A percentile compares a stretch with the other conserved stretches of the same genome.
Conservation (phyloP, 2,888 invertebrate species). For the Scaptomyza caliginosa region DNA sequence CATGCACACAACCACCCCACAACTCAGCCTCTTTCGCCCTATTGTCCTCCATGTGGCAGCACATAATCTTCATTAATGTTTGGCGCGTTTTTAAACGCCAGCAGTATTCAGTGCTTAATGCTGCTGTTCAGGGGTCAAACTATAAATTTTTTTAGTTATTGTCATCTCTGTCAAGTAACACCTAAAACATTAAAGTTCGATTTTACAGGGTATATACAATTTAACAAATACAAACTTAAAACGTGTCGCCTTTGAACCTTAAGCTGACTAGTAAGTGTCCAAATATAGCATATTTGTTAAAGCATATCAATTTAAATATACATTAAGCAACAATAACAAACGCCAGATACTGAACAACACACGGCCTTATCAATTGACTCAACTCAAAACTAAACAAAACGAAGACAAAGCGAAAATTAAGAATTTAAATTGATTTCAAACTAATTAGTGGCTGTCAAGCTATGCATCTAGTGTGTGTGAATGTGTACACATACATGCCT, state of each 20-base stretch:
- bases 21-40: slow-evolving; percentile 1
- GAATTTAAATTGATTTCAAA: slow-evolving; percentile 55
- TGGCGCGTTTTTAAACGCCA: slow-evolving; percentile 29
- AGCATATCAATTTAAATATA: slow-evolving; percentile 25
- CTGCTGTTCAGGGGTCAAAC: no score
- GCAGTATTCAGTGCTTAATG: slow-evolving; percentile 1
- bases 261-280: background rate
- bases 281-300: slow-evolving; percentile 13
- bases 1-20: slow-evolving; percentile 5
- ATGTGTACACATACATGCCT: slow-evolving; percentile 22
- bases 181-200: no score
- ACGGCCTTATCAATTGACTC: slow-evolving; percentile 41
- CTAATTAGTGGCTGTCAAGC: slow-evolving; percentile 51
- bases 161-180: no score
- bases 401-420: slow-evolving; percentile 7
- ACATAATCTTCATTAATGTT: slow-evolving; percentile 20
- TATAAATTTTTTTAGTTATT: background rate
- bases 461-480: slow-evolving; percentile 18
- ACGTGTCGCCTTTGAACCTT: slow-evolving; percentile 2
- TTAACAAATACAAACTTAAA: background rate
- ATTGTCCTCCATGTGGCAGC: slow-evolving; percentile 16
- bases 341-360: slow-evolving; percentile 15
- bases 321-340: slow-evolving; percentile 7
- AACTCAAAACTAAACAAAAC: background rate
- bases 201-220: no score